Evolutionary conservation across 2,888 invertebrate genomes (phyloP).

Genomic region (Pandemis heparana): DNA sequence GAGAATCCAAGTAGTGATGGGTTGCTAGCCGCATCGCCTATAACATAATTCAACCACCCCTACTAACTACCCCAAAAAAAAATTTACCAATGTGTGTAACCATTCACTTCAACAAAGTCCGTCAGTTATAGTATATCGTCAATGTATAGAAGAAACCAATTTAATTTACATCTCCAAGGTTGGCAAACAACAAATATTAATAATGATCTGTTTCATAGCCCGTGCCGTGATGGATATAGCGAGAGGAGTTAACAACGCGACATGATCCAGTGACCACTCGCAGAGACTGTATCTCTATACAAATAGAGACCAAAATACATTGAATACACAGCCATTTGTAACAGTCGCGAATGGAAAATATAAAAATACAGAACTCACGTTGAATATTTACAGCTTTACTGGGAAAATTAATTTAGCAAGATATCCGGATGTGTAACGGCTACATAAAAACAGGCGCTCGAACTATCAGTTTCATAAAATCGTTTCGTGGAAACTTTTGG

Average conservation of each 20-base stretch:
- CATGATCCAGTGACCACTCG: neutral
- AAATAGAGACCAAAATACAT: neutral
- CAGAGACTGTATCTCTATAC: neutral
- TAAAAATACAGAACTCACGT: neutral
- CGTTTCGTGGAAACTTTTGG: too few species aligned
- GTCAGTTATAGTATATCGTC: neutral
- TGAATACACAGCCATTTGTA: neutral
- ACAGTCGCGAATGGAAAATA: neutral
- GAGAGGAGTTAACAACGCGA: neutral
- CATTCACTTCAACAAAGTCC: neutral
- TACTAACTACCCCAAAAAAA: too few species aligned
- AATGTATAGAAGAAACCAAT: neutral
- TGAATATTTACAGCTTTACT: neutral
- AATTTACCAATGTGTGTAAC: neutral
- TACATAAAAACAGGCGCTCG: neutral
- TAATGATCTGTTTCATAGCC: constrained; percentile 2
- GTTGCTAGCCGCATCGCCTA: too few species aligned
- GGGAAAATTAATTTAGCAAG: neutral
- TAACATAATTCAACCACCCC: too few species aligned
- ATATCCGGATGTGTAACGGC: neutral
- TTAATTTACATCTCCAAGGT: constrained; percentile 6
- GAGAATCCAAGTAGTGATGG: too few species aligned
- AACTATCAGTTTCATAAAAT: neutral
- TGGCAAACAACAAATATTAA: constrained; percentile 1
- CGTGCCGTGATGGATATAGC: neutral